Evolutionary conservation across 2,888 invertebrate species (phyloP).

Genomic region (Pandemis corylana): DNA sequence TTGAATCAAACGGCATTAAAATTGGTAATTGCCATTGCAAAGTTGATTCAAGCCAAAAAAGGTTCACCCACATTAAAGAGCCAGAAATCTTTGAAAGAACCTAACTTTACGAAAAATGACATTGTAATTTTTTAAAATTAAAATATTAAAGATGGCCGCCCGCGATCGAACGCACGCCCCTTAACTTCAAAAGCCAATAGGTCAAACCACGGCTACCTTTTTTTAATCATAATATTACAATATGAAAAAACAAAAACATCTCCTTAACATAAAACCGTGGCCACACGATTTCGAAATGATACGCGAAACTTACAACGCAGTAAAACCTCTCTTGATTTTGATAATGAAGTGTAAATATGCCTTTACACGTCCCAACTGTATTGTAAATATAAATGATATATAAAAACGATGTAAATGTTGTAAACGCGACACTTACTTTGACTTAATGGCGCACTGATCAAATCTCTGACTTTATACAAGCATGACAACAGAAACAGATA

Average conservation of each 20-base stretch:
- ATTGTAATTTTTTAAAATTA: no score
- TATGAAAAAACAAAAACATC: conserved; percentile 44
- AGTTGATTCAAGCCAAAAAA: no score
- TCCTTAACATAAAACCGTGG: conserved; percentile 59
- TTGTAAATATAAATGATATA: conserved; percentile 35
- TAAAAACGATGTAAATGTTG: conserved; percentile 33
- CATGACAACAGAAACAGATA: not conserved
- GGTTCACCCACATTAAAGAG: no score
- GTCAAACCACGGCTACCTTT: no score
- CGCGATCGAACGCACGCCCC: no score
- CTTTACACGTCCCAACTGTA: conserved; percentile 48
- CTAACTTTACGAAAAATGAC: no score
- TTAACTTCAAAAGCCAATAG: no score
- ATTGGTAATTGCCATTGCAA: no score
- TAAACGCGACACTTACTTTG: conserved; percentile 30
- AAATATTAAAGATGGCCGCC: no score
- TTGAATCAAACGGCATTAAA: no score
- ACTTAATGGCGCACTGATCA: conserved; percentile 18
- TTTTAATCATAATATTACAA: no score
- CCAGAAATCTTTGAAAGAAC: no score
- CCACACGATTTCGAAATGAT: conserved; percentile 59
- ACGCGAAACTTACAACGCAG: conserved; percentile 58
- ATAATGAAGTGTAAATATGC: conserved; percentile 69
- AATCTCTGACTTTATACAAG: conserved; percentile 6
- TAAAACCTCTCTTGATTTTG: conserved; percentile 62